Base-by-base conservation (phyloP, 2,888 invertebrate species). In the Mythimna loreyi region DNA sequence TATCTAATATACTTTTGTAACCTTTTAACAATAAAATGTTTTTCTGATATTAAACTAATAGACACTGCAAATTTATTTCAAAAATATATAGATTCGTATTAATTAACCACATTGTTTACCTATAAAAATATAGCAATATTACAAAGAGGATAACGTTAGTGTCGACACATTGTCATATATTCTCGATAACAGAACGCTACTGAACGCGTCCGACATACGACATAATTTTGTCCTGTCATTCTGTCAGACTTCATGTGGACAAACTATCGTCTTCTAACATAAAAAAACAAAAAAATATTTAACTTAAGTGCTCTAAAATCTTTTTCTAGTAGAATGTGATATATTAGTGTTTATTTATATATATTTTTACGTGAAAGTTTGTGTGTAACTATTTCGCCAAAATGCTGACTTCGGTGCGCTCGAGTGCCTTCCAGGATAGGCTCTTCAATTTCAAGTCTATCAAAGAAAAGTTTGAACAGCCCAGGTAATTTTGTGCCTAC, bases 381-480 rank as follows among this genome's bases (percentile, higher is more conserved):
- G 80, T 85, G 83, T 83, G 57, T 71, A 77, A n/a, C n/a, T n/a
- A n/a, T 83, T 68, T 56, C 69, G 72, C n/a, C 74, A 91, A 87
- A 85, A 94, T 95, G 93, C 82, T 95, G 80, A 23, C 67, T 21
- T 92, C 94, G 4, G 81, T 93, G 65, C 86, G 93, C 19, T 84
- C 89, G 19, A 83, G 92, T 13, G 85, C 89, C 13, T 84, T 89
- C 59, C 92, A 93, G 11, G 93, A 93, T 47, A 89, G 95, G 67
- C 91, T 93, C 58, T 95, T 86, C 79, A 94, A 88, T 82, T 96
- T 96, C 79, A 91, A 94, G 70, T 91, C 89, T 71, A 81, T 95
- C 36, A 95, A 93, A 85, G 93, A 95, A 61, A 91, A 92, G 82
- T 96, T 96, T 86, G 95, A 96, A 81, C 72, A 88, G 72, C 75